Conservation (phyloP, 1,140 invertebrate species). For the Hylyphantes graminicola region DNA sequence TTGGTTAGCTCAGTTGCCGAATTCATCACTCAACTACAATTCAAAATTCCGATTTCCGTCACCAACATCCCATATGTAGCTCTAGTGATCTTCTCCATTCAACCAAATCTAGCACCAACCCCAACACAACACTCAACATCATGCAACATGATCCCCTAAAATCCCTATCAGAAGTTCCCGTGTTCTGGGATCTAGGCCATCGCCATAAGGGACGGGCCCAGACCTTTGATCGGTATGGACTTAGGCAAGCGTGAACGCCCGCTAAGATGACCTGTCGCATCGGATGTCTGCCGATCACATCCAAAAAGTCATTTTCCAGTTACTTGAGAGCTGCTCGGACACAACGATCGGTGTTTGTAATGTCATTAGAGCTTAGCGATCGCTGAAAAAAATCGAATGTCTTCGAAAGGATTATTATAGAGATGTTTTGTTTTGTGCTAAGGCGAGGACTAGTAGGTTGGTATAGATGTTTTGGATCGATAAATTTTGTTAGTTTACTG, state of each 20-base stretch:
- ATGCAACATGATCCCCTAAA: slow-evolving; percentile 17
- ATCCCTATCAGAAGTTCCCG: slow-evolving; percentile 12
- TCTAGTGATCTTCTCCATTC: not conserved
- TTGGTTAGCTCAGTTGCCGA: not conserved
- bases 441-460: no score
- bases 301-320: slow-evolving; percentile 47
- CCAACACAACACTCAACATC: slow-evolving; percentile 8
- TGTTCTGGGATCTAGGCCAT: not conserved
- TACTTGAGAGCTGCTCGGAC: slow-evolving; percentile 35
- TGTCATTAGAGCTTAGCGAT: slow-evolving; percentile 32
- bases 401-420: no score
- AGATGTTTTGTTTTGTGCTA: no score
- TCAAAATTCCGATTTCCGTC: not conserved
- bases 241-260: slow-evolving; percentile 46
- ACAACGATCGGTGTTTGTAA: slow-evolving; percentile 31
- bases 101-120: slow-evolving; percentile 2
- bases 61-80: not conserved
- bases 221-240: slow-evolving; percentile 36
- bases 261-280: slow-evolving; percentile 52
- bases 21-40: not conserved
- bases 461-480: no score
- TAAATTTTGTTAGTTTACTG: no score
- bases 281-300: slow-evolving; percentile 34
- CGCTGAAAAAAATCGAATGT: not conserved
- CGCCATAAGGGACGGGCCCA: not conserved